These are phyloP conservation scores for Indicator maculatus DNA, from an alignment of 2,113 vertebrate genomes.

Conservation along the genomic window DNA sequence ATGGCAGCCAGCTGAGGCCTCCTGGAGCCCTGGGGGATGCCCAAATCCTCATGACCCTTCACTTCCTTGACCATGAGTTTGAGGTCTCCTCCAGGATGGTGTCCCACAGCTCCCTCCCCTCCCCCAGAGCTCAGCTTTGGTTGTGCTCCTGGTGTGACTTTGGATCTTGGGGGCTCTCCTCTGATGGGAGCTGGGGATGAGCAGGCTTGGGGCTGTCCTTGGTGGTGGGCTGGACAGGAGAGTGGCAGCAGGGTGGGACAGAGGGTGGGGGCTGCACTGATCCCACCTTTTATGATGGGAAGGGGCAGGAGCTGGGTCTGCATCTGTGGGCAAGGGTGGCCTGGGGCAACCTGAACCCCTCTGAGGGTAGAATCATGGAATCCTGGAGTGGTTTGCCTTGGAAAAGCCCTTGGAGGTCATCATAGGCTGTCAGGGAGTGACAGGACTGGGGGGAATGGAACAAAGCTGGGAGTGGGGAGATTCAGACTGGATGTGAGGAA, in stretches of 20 bases:
- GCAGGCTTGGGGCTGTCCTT: neutral
- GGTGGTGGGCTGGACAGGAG: neutral
- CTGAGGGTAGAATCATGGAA: too few relatives aligned
- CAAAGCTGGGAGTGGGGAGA: too few relatives aligned
- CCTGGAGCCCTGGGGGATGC: neutral
- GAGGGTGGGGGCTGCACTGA: neutral
- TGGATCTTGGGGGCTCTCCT: neutral
- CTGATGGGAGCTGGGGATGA: accelerated
- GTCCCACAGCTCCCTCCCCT: neutral
- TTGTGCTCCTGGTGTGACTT: neutral
- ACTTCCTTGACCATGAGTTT: neutral
- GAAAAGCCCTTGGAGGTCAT: too few relatives aligned
- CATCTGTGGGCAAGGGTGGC: neutral
- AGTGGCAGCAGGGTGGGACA: neutral
- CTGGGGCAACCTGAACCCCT: neutral
- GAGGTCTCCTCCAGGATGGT: neutral
- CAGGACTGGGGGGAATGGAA: too few relatives aligned
- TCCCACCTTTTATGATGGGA: neutral
- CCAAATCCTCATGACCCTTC: accelerated
- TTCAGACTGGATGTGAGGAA: too few relatives aligned
- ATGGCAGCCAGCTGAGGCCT: neutral
- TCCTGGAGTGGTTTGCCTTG: too few relatives aligned
- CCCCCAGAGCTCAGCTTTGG: neutral
- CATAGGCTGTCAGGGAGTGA: too few relatives aligned
- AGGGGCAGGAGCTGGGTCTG: accelerated